Evolutionary conservation across 2,113 vertebrate species (phyloP).

Genomic region (Noctilio leporinus): DNA sequence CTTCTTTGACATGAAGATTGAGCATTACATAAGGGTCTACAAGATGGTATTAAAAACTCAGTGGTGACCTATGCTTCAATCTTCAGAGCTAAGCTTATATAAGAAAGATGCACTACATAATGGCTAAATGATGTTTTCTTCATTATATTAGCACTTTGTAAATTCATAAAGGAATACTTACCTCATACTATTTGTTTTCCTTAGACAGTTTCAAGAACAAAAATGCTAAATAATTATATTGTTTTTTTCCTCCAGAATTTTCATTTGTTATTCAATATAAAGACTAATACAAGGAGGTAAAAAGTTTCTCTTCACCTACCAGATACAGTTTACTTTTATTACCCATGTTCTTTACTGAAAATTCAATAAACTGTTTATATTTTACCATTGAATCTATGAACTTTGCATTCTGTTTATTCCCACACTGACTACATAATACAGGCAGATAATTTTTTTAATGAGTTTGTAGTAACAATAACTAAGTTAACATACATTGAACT

Average conservation of each 20-base stretch:
- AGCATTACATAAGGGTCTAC: constrained; percentile 21
- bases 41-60: constrained; percentile 40
- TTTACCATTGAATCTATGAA: constrained; percentile 65
- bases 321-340: constrained; percentile 74
- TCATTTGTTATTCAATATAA: constrained; percentile 72
- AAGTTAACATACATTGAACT: constrained; percentile 72
- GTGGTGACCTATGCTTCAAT: constrained; percentile 47
- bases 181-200: constrained; percentile 74
- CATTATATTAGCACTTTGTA: constrained; percentile 69
- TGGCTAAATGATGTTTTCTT: constrained; percentile 68
- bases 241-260: constrained; percentile 77
- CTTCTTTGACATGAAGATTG: not conserved
- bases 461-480: constrained; percentile 72
- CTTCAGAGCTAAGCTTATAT: constrained; percentile 68
- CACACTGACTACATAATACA: constrained; percentile 54
- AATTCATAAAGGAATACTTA: constrained; percentile 69
- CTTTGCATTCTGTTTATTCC: constrained; percentile 73
- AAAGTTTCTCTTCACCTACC: constrained; percentile 75
- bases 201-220: constrained; percentile 72
- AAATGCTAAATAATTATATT: constrained; percentile 78
- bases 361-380: constrained; percentile 72
- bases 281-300: constrained; percentile 72
- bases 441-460: constrained; percentile 59
- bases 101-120: constrained; percentile 54
- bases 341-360: constrained; percentile 73